Percentiles rank a stretch among this genome's conserved stretches.
Evolutionary conservation across 2,888 invertebrate genomes (phyloP).

Genomic region (Chymomyza caudatula): DNA sequence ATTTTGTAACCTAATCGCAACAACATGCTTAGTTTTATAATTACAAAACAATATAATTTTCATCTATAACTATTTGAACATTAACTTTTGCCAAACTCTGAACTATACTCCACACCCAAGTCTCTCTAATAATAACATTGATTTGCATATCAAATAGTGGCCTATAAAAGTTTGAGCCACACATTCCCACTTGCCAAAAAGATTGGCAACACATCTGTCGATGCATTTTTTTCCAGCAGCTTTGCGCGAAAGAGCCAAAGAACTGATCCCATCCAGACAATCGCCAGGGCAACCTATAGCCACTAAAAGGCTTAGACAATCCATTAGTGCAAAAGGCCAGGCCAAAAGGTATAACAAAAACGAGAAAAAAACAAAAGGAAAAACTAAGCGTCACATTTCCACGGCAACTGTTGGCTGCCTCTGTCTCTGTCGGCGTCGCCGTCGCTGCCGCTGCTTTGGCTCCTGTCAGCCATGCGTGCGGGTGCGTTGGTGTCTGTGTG

Average conservation of each 20-base stretch:
- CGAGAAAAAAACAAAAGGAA: conserved; percentile 9
- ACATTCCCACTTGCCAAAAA: conserved; percentile 22
- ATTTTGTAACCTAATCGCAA: no score
- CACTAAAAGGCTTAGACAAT: conserved; percentile 73
- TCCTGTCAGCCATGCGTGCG: conserved; percentile 49
- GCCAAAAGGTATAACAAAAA: conserved; percentile 45
- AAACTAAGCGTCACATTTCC: conserved; percentile 26
- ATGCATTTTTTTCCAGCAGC: background rate
- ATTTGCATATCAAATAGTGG: conserved; percentile 32
- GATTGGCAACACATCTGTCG: conserved; percentile 42
- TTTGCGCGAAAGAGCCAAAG: background rate
- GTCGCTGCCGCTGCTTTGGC: conserved; percentile 1
- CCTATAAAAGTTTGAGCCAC: conserved; percentile 1
- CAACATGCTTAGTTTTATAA: no score
- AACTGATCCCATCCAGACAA: conserved; percentile 15
- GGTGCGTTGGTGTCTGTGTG: conserved; percentile 45
- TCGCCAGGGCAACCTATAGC: conserved; percentile 57
- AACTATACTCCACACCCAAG: no score
- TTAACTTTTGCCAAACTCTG: no score
- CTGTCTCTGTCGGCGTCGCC: conserved; percentile 21
- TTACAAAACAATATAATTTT: no score
- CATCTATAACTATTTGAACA: no score
- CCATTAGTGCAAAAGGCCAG: conserved; percentile 62
- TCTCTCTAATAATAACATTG: no score
- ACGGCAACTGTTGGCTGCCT: no score